Evolutionary conservation across 2,888 invertebrate genomes (phyloP).

Genomic region (Lysandra bellargus): DNA sequence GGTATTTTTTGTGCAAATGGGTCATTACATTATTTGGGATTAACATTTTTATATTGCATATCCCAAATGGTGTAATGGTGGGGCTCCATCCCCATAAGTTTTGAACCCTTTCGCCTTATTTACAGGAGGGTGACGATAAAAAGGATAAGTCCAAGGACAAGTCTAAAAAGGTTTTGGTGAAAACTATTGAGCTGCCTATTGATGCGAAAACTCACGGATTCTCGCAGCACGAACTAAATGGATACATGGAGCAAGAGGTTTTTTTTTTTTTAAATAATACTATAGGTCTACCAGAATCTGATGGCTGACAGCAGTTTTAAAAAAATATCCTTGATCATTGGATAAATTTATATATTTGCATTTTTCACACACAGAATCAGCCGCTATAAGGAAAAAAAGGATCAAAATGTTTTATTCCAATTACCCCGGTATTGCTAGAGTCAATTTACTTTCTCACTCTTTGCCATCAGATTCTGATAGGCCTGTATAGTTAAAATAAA

Average conservation of each 20-base stretch:
- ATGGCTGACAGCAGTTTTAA: too few species aligned
- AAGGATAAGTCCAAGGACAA: slow-evolving; percentile 84
- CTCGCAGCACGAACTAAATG: slow-evolving; percentile 85
- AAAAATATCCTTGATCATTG: too few species aligned
- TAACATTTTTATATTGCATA: slow-evolving; percentile 35
- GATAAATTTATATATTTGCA: too few species aligned
- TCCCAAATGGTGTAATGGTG: slow-evolving; percentile 66
- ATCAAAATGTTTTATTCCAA: too few species aligned
- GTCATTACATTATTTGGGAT: slow-evolving; percentile 67
- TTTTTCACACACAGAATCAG: too few species aligned
- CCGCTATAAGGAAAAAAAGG: too few species aligned
- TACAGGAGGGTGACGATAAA: slow-evolving; percentile 80
- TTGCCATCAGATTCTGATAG: too few species aligned
- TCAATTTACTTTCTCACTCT: too few species aligned
- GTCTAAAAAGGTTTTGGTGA: slow-evolving; percentile 87
- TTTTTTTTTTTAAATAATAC: slow-evolving; percentile 36
- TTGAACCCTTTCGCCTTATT: slow-evolving; percentile 60
- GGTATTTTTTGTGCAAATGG: slow-evolving; percentile 70
- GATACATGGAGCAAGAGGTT: slow-evolving; percentile 90
- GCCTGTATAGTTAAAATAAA: too few species aligned
- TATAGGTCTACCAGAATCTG: not conserved
- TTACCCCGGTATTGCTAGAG: too few species aligned
- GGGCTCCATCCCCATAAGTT: slow-evolving; percentile 55
- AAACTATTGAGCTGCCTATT: slow-evolving; percentile 92
- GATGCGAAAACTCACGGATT: slow-evolving; percentile 88